phyloP scores from a whole-genome alignment of 2,113 vertebrate genomes.

The Rhinoderma darwinii region DNA sequence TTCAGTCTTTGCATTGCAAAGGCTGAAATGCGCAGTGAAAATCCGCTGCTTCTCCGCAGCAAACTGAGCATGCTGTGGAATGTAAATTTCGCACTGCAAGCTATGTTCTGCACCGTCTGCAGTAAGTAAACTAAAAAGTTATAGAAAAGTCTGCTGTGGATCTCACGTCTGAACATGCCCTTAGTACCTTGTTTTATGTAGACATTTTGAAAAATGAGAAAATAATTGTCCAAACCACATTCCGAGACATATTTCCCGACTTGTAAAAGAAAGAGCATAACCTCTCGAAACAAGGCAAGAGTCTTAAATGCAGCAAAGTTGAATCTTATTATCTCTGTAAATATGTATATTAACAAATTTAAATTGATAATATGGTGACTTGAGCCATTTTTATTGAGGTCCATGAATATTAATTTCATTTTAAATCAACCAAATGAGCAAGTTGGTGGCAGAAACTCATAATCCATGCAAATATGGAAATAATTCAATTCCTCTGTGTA shows the following conservation, averaged over 20 bases:
- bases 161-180: too few species aligned
- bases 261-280: background rate
- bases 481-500: background rate
- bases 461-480: slow-evolving; percentile 1
- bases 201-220: too few species aligned
- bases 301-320: background rate
- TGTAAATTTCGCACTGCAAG: too few species aligned
- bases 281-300: background rate
- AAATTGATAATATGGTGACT: background rate
- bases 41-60: too few species aligned
- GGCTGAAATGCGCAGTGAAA: too few species aligned
- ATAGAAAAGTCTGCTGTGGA: too few species aligned
- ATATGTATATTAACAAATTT: background rate
- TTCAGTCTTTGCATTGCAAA: too few species aligned
- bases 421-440: background rate
- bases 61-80: too few species aligned
- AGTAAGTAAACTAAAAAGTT: too few species aligned
- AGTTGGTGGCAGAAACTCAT: background rate
- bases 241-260: background rate
- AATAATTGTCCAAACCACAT: too few species aligned
- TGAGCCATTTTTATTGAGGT: background rate
- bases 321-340: background rate
- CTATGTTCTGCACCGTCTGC: too few species aligned
- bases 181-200: too few species aligned
- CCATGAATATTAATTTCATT: background rate